Evolutionary conservation across 2,888 invertebrate genomes (phyloP).

Genomic region (Zaprionus lineosus): DNA sequence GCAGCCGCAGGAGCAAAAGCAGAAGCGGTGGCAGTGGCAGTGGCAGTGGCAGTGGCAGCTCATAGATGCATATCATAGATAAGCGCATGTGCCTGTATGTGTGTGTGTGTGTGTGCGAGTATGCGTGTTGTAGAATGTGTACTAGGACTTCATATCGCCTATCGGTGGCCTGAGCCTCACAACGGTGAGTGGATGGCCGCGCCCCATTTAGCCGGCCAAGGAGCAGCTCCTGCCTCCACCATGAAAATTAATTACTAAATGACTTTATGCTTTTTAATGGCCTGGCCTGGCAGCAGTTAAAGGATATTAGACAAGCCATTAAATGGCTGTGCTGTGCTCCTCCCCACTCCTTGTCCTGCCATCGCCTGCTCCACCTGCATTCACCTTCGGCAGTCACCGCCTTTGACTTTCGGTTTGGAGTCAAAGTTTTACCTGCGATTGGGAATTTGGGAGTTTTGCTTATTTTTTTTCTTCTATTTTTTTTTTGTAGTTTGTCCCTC

Average conservation of each 20-base stretch:
- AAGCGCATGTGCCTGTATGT: conserved; percentile 3
- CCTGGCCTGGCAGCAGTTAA: conserved; percentile 69
- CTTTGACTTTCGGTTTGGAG: too few relatives aligned
- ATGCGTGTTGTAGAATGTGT: conserved; percentile 21
- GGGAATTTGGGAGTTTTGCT: too few relatives aligned
- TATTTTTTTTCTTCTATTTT: too few relatives aligned
- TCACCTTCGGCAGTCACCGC: too few relatives aligned
- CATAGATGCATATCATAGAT: conserved; percentile 13
- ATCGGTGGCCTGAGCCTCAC: conserved; percentile 42
- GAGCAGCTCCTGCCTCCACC: conserved; percentile 18
- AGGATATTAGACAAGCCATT: conserved; percentile 77
- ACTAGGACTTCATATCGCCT: conserved; percentile 32
- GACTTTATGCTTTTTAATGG: conserved; percentile 77
- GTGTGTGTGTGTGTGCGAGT: conserved; percentile 14
- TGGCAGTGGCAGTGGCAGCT: conserved; percentile 19
- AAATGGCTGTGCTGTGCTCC: conserved; percentile 57
- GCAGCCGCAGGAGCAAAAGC: too few relatives aligned
- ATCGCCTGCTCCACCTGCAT: too few relatives aligned
- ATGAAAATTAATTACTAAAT: conserved; percentile 77
- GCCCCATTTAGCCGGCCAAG: conserved; percentile 8
- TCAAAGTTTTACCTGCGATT: too few relatives aligned
- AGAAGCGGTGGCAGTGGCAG: too few relatives aligned
- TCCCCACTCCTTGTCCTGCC: conserved; percentile 13
- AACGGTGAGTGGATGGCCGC: conserved; percentile 28
- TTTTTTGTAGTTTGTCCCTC: too few relatives aligned